Conservation (phyloP, 2,797 vertebrate species). For the Numenius phaeopus region DNA sequence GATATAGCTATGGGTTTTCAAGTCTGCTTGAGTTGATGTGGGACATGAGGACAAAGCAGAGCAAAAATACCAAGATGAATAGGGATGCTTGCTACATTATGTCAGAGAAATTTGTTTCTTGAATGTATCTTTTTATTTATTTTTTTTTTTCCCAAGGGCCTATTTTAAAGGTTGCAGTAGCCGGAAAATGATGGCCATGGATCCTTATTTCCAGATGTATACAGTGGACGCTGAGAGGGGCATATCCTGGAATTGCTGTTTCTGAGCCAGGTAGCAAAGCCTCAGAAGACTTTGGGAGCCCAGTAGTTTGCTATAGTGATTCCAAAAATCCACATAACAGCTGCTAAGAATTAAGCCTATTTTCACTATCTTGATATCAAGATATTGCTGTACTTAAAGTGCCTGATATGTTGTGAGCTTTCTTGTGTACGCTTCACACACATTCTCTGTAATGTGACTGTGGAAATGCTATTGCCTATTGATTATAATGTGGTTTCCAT, state of each 20-base stretch:
- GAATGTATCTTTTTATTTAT: neutral
- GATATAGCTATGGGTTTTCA: neutral
- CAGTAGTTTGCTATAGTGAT: fast-evolving
- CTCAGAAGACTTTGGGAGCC: neutral
- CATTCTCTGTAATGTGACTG: neutral
- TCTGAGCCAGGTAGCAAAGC: neutral
- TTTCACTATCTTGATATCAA: neutral
- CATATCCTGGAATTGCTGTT: neutral
- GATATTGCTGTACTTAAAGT: neutral
- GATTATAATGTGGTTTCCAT: neutral
- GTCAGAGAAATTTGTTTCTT: neutral
- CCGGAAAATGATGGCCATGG: fast-evolving
- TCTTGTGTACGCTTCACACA: neutral
- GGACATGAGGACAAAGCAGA: neutral
- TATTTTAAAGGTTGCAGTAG: neutral
- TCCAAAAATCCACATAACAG: neutral
- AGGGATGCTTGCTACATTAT: neutral
- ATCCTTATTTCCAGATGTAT: neutral
- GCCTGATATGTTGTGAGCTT: neutral
- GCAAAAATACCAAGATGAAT: neutral
- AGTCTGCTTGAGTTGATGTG: neutral
- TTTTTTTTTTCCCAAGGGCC: neutral
- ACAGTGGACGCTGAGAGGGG: neutral
- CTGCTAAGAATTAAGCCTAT: neutral
- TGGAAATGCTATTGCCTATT: neutral